Percentiles rank a stretch among this genome's conserved stretches.
Conservation (phyloP, 2,888 invertebrate species). For the Orthosia gracilis region DNA sequence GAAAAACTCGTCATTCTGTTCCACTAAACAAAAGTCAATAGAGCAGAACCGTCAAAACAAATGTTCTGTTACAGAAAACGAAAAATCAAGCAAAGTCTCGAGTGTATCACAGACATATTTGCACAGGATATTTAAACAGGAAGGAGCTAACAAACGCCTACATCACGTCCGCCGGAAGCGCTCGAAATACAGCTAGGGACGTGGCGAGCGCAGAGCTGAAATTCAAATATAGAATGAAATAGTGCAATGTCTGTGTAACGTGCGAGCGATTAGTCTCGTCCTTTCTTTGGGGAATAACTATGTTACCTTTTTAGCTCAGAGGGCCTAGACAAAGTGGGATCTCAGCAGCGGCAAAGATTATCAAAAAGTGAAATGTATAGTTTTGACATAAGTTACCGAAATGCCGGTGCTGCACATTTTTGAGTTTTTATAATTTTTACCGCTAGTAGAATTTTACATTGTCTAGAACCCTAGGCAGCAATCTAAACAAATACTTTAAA, state of each 20-base stretch:
- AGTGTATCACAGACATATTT: slow-evolving; percentile 61
- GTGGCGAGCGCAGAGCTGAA: slow-evolving; percentile 26
- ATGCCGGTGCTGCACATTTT: too few species aligned
- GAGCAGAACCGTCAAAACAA: slow-evolving; percentile 25
- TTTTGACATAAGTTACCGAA: too few species aligned
- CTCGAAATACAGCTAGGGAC: slow-evolving; percentile 32
- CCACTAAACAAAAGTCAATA: slow-evolving; percentile 21
- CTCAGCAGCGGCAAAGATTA: too few species aligned
- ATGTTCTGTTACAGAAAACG: slow-evolving; percentile 22
- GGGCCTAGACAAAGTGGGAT: neutral
- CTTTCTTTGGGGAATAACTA: neutral
- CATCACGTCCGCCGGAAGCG: slow-evolving; percentile 66
- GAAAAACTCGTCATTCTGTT: slow-evolving; percentile 10
- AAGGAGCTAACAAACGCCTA: slow-evolving; percentile 68
- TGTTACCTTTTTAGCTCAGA: neutral
- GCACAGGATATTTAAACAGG: slow-evolving; percentile 70
- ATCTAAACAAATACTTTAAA: neutral
- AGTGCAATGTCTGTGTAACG: slow-evolving; percentile 11
- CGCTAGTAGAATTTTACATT: too few species aligned
- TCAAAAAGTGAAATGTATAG: too few species aligned
- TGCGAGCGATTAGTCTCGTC: neutral
- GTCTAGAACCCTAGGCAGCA: too few species aligned
- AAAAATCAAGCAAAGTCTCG: slow-evolving; percentile 41
- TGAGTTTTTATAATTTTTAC: too few species aligned
- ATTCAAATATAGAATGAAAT: slow-evolving; percentile 43